phyloP scores from a whole-genome alignment of 2,797 vertebrate species.

The Pangasius krempfi region DNA sequence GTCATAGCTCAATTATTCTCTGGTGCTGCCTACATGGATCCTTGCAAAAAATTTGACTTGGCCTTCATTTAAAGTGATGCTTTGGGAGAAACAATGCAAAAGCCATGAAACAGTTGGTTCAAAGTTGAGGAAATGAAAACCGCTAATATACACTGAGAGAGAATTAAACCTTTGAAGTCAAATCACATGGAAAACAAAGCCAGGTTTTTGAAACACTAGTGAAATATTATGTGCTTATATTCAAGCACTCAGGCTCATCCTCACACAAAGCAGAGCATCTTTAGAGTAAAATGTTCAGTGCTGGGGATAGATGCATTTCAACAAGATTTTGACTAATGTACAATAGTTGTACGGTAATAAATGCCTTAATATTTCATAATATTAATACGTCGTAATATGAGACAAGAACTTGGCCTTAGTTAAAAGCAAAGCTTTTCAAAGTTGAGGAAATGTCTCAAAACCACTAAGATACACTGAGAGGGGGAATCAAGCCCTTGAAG shows the following conservation, averaged over 20 bases:
- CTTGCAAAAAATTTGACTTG: conserved; percentile 19
- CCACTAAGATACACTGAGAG: conserved; percentile 23
- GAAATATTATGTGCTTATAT: not conserved
- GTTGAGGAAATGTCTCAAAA: conserved; percentile 33
- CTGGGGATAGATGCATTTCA: not conserved
- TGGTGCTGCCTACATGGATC: conserved; percentile 61
- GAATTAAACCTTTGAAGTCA: not conserved
- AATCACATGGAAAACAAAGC: not conserved
- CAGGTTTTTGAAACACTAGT: not conserved
- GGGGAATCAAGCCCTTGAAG: conserved; percentile 7
- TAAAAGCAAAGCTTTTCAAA: conserved; percentile 26
- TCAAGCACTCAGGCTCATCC: not conserved
- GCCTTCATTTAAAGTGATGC: conserved; percentile 11
- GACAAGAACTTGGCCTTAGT: conserved; percentile 6
- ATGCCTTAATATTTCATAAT: conserved; percentile 9
- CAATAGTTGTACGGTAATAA: conserved; percentile 4
- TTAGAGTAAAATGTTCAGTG: not conserved
- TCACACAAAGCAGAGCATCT: conserved; percentile 3
- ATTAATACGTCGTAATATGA: not conserved
- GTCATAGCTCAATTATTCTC: conserved; percentile 64
- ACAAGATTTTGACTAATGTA: conserved; percentile 9
- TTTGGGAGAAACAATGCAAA: not conserved
- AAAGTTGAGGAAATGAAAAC: conserved; percentile 1
- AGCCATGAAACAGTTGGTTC: not conserved
- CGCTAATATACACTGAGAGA: not conserved